Evolutionary conservation across 1,140 invertebrate species (phyloP).

Genomic region (Ips nitidus): DNA sequence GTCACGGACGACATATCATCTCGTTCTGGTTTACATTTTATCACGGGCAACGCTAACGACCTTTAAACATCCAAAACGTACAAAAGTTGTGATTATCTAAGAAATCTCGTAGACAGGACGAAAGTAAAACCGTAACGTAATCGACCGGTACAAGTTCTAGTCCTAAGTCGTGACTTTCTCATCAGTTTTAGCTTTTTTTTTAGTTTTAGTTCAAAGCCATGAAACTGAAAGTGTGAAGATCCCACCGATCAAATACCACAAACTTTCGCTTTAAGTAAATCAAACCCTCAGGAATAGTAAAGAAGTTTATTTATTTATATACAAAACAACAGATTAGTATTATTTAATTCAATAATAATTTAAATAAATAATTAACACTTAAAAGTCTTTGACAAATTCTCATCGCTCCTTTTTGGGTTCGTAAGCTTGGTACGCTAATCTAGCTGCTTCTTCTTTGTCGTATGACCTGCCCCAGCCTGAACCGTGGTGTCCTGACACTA

Average conservation of each 20-base stretch:
- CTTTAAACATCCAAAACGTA: constrained; percentile 30
- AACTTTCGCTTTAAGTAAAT: not conserved
- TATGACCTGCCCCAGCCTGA: constrained; percentile 71
- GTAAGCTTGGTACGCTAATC: constrained; percentile 66
- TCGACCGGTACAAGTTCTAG: constrained; percentile 11
- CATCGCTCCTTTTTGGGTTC: constrained; percentile 49
- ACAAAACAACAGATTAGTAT: constrained; percentile 5
- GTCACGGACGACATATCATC: constrained; percentile 25
- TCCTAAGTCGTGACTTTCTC: constrained; percentile 14
- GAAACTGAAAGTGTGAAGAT: constrained; percentile 32
- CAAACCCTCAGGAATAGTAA: not conserved
- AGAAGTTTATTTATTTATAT: constrained; percentile 27
- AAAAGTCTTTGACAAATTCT: constrained; percentile 20
- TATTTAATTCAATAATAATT: constrained; percentile 39
- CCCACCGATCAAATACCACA: not conserved
- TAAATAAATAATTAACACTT: constrained; percentile 43
- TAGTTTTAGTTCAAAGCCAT: constrained; percentile 2
- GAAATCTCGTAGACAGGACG: constrained; percentile 16
- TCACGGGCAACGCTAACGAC: constrained; percentile 20
- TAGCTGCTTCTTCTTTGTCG: constrained; percentile 60
- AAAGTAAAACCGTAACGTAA: constrained; percentile 30
- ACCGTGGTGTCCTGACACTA: constrained; percentile 69
- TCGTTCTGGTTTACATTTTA: constrained; percentile 34
- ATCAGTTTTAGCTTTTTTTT: constrained; percentile 8
- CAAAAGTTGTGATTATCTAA: constrained; percentile 26